A percentile compares a stretch with the other conserved stretches of the same genome.
phyloP scores from a whole-genome alignment of 1,140 invertebrate genomes.

The Eriosoma lanigerum region DNA sequence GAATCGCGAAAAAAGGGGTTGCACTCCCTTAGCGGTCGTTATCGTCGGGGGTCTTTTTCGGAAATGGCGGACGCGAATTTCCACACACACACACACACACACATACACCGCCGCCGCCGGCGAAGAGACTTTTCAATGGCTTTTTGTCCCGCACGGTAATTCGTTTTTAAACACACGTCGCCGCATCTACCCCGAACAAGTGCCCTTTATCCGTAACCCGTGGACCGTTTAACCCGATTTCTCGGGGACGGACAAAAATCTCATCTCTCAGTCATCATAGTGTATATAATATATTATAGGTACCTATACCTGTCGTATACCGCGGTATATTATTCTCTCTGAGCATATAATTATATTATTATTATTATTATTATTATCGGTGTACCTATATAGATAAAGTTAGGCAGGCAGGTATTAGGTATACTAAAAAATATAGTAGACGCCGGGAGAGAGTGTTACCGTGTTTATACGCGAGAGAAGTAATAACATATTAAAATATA shows the following conservation, averaged over 20 bases:
- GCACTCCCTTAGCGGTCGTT: constrained; percentile 1
- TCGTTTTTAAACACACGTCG: constrained; percentile 22
- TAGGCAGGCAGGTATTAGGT: no score
- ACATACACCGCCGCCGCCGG: neutral
- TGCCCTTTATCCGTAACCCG: neutral
- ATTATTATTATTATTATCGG: neutral
- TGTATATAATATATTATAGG: no score
- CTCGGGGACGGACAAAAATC: neutral
- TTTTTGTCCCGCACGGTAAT: constrained; percentile 33
- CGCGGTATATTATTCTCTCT: no score
- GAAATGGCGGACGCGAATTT: constrained; percentile 35
- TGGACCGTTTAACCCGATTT: constrained; percentile 30
- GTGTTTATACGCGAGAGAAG: constrained; percentile 10
- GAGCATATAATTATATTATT: neutral
- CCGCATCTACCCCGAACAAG: no score
- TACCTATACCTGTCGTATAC: neutral
- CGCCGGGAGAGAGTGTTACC: constrained; percentile 14
- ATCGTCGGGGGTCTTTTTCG: neutral
- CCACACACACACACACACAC: neutral
- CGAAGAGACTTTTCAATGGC: constrained; percentile 6
- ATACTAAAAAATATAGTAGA: neutral
- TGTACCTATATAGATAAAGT: neutral
- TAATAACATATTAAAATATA: neutral
- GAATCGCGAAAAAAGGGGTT: constrained; percentile 37
- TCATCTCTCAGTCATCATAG: no score